Percentiles rank a stretch among this genome's conserved stretches.
These are phyloP conservation scores for Archocentrus centrarchus DNA, from an alignment of 2,113 vertebrate genomes.

Conservation along the genomic window DNA sequence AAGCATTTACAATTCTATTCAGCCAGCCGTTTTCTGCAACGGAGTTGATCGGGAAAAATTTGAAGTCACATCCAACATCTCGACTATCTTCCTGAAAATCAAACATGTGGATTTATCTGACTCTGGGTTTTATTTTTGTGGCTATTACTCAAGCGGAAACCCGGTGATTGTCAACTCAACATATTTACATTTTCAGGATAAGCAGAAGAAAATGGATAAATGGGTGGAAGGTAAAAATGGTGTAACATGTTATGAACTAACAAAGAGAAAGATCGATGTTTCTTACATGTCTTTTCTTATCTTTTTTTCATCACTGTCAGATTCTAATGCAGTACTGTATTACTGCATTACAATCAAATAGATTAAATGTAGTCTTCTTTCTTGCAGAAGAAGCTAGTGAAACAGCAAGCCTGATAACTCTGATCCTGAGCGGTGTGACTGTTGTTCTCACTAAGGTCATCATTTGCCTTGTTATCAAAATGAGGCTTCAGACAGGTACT, in stretches of 20 bases:
- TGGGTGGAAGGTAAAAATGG: background rate
- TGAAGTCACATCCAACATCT: background rate
- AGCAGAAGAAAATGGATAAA: too few relatives aligned
- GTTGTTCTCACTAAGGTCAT: background rate
- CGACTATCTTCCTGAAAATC: fast-evolving
- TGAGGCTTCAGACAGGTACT: conserved; percentile 4
- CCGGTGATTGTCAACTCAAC: background rate
- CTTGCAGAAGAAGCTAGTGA: background rate
- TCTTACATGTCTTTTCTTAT: too few relatives aligned
- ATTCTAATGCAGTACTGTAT: background rate
- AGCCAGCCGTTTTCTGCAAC: fast-evolving
- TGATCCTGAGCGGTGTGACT: background rate
- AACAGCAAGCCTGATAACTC: background rate
- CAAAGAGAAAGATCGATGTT: background rate
- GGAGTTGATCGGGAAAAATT: background rate
- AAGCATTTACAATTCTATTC: conserved; percentile 6
- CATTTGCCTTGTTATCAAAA: fast-evolving
- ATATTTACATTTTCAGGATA: background rate
- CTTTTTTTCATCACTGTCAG: background rate
- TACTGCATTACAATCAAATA: too few relatives aligned
- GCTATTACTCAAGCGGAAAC: background rate
- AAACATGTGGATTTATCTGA: background rate
- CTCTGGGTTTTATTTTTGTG: background rate
- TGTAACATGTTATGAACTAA: fast-evolving
- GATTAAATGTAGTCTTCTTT: background rate